Base-by-base conservation (phyloP, 1,140 invertebrate genomes). In the Drosophila santomea region DNA sequence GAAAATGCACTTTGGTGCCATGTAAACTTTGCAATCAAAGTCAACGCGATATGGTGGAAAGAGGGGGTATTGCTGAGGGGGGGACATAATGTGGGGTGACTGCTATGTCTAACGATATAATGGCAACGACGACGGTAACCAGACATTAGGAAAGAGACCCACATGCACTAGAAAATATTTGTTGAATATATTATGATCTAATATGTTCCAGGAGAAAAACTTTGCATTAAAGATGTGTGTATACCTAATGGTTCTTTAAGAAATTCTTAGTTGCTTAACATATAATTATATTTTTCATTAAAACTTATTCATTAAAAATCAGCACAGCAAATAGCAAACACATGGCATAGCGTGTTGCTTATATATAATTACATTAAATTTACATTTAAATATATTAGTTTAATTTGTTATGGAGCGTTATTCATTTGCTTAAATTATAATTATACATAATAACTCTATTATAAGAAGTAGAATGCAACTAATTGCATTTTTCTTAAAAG, bases 1-100 rank as follows among this genome's bases (percentile, higher is more conserved):
- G 83, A 86, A 86, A 86, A 86, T 86, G 83, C 83, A 86, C 83
- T 86, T 86, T 86, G 83, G 83, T 86, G 83, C 83, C 84, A 86
- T 86, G 83, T 86, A 86, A 86, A 86, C 71, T 86, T 86, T 86
- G 83, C 83, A 86, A 86, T 86, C 83, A 86, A 86, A 86, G 84
- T 83, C 79, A 79, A 58, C 44, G 17, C 11, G 48, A 48, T 44
- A 43, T 17, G 23, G 6, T 43, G 20, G 17, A 28, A 39, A 15
- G 43, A 17, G 57, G 43, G 45, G 54, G 57, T 41, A 48, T 20
- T 48, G 39, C 6, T 0, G 7, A 32, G 2, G 47, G 2, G 47
- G 43, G 50, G 56, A 39, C 51, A 45, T 66, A 68, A 68, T 68
- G 47, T 67, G 60, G 62, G 71, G 45, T 67, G 51, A 69, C 71